These are phyloP conservation scores for Eudasyphora cyanicolor DNA, from an alignment of 2,888 invertebrate species.

Conservation along the genomic window DNA sequence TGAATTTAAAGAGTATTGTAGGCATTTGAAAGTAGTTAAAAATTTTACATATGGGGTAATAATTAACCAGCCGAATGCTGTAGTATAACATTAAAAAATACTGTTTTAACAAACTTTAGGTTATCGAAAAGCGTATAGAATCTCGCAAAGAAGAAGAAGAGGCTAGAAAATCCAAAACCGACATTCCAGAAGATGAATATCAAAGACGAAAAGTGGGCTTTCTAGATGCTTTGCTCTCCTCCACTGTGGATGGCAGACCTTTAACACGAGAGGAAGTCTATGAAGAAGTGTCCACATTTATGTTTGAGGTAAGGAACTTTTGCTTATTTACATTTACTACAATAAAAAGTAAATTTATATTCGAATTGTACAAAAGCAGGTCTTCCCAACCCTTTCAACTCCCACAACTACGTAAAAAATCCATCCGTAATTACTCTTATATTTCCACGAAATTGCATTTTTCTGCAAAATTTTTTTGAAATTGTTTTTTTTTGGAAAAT, in stretches of 20 bases:
- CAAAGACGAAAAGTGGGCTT: constrained; percentile 74
- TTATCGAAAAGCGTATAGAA: constrained; percentile 73
- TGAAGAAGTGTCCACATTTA: constrained; percentile 78
- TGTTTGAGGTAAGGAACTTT: constrained; percentile 72
- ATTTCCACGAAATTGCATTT: no score
- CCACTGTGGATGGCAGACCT: constrained; percentile 73
- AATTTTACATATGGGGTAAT: constrained; percentile 75
- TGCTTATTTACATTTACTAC: no score
- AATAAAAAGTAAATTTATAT: no score
- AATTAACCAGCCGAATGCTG: no score
- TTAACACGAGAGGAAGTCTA: constrained; percentile 74
- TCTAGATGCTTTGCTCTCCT: constrained; percentile 74
- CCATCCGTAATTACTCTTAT: no score
- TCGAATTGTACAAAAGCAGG: no score
- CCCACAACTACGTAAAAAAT: no score
- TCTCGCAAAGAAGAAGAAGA: constrained; percentile 40
- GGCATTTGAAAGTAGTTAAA: constrained; percentile 76
- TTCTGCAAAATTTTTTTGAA: no score
- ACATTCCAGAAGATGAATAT: constrained; percentile 60
- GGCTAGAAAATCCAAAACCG: background rate
- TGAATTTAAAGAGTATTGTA: constrained; percentile 80
- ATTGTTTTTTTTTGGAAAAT: no score
- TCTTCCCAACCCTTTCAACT: no score
- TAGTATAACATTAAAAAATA: no score
- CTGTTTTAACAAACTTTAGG: constrained; percentile 56